Percentiles rank a stretch among this genome's conserved stretches.
These are phyloP conservation scores for Solen grandis DNA, from an alignment of 1,140 invertebrate species.

Conservation along the genomic window DNA sequence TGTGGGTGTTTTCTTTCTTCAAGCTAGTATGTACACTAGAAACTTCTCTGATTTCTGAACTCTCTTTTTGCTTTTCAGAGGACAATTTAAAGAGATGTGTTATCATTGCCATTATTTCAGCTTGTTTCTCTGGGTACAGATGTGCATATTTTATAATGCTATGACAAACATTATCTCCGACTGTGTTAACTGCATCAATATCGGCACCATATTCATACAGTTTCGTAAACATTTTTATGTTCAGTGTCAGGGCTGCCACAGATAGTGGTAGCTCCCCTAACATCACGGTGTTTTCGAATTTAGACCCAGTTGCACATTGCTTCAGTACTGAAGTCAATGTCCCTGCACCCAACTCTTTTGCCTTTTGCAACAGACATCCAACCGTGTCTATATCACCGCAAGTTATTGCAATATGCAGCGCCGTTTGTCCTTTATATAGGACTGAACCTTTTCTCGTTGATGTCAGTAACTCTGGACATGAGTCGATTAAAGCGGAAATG, in stretches of 20 bases:
- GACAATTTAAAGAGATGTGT: conserved; percentile 24
- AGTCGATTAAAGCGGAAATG: conserved; percentile 20
- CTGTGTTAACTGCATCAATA: conserved; percentile 52
- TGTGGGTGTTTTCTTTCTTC: conserved; percentile 25
- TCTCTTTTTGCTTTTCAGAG: neutral
- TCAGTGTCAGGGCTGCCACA: conserved; percentile 65
- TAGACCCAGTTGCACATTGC: conserved; percentile 56
- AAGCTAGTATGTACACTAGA: neutral
- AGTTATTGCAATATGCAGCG: conserved; percentile 68
- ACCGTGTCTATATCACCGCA: conserved; percentile 55
- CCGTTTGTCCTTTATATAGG: conserved; percentile 65
- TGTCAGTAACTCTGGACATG: conserved; percentile 47
- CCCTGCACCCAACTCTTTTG: neutral
- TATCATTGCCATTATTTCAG: conserved; percentile 56
- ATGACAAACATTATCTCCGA: conserved; percentile 66
- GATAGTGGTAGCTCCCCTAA: conserved; percentile 66
- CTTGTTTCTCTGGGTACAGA: conserved; percentile 63
- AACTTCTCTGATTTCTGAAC: neutral
- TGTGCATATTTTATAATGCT: conserved; percentile 63
- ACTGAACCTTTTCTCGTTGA: conserved; percentile 46
- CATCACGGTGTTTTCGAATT: conserved; percentile 69
- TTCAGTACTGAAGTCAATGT: neutral
- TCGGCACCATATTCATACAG: conserved; percentile 57
- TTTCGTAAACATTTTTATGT: conserved; percentile 55
- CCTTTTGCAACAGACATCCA: conserved; percentile 44